Evolutionary conservation across 2,797 vertebrate species (phyloP), one percentile per base, ranked within the genome.

Genomic region (Mormyrus proboscirostris): DNA sequence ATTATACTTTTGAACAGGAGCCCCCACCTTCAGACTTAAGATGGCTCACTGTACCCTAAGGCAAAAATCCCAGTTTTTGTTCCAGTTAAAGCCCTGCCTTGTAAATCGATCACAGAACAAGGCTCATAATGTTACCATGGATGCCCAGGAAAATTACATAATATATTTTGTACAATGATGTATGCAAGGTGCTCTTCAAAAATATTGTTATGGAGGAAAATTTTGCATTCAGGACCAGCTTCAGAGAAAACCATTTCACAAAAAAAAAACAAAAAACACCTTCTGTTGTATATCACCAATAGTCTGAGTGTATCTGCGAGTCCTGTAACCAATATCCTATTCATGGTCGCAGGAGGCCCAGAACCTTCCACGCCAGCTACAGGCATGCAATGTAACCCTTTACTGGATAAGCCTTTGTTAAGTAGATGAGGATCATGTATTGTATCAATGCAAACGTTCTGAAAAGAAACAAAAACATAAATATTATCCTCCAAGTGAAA

Each of bases 31-130:
- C 47, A 50, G 83, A n/a, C n/a, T 53, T 82, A 55, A 62, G 41
- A 22, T 89, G 73, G 76, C 22, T 50, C 51, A 12, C n/a, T 88
- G 73, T 33, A 65, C 6, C 88, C 55, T 7, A 10, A 89, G 25
- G 55, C 47, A 85, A 89, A 41, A n/a, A n/a, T 41, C 79, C 85
- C 79, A 82, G 65, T 44, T 47, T 22, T 55, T 89, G 88, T 41
- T 85, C 88, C 76, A 5, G 76, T 53, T 49, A 62, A 65, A 22
- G 10, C 65, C 25, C 82, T 85, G 55, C 41, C 55, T 41, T 65
- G 25, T 49, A 89, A 49, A 49, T 73, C 9, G 47, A 84, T 69
- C 82, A 89, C 22, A 49, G 88, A 29, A 16, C 57, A 89, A 59
- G 55, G 59, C 51, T 50, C 41, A 69, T 47, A 29, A 83, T 41